Evolutionary conservation across 2,113 vertebrate genomes (phyloP).

Genomic region (Xyliphius kryptos): DNA sequence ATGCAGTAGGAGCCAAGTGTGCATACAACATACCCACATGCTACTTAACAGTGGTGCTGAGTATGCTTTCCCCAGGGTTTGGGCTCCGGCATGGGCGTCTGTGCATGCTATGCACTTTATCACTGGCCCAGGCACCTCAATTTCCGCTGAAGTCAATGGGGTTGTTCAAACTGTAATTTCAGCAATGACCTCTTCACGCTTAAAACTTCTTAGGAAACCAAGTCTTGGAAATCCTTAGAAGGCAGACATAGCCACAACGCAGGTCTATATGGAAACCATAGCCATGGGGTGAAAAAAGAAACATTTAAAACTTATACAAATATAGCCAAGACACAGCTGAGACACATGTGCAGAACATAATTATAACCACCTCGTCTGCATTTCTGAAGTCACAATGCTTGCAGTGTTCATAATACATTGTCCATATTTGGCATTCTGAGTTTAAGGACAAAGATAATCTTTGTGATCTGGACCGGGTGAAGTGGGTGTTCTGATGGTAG

Average conservation of each 20-base stretch:
- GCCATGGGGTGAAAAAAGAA: conserved; percentile 11
- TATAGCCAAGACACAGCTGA: not conserved
- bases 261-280: conserved; percentile 21
- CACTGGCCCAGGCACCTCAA: not conserved
- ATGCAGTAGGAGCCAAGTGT: conserved; percentile 10
- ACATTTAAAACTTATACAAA: conserved; percentile 15
- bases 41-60: conserved; percentile 17
- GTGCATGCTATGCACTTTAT: not conserved
- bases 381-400: not conserved
- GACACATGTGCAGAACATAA: no score
- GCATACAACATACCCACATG: conserved; percentile 16
- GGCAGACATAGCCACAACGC: conserved; percentile 12
- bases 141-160: conserved; percentile 10
- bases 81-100: conserved; percentile 2
- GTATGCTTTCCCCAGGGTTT: not conserved
- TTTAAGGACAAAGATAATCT: no score
- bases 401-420: conserved; percentile 3
- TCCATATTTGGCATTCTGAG: not conserved
- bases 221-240: conserved; percentile 16
- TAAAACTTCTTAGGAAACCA: no score
- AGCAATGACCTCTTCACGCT: not conserved
- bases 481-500: no score
- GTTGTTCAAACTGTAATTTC: no score
- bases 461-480: no score
- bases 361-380: no score